Evolutionary conservation across 2,888 invertebrate species (phyloP).

Genomic region (Drosophila affinis): DNA sequence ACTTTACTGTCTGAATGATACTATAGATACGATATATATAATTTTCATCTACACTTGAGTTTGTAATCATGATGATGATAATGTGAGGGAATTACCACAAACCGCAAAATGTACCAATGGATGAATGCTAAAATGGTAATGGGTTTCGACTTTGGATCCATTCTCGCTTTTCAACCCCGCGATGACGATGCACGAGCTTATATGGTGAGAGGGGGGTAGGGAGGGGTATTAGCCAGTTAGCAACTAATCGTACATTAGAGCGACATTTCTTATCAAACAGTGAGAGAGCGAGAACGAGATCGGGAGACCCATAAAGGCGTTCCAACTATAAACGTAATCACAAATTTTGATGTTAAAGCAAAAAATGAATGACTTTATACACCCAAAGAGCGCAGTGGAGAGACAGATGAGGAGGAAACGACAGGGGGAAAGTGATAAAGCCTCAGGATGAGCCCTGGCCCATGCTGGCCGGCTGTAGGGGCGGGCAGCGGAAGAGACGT

Average conservation of each 20-base stretch:
- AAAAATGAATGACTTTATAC: slow-evolving; percentile 27
- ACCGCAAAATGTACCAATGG: slow-evolving; percentile 23
- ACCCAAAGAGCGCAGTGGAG: slow-evolving; percentile 4
- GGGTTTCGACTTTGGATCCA: slow-evolving; percentile 28
- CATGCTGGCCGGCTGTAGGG: not conserved
- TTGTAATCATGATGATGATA: not conserved
- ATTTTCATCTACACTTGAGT: not conserved
- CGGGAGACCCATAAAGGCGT: slow-evolving; percentile 25
- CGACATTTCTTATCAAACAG: slow-evolving; percentile 20
- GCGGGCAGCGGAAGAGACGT: slow-evolving; percentile 67
- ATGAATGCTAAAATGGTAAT: slow-evolving; percentile 18
- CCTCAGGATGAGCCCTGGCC: slow-evolving; percentile 46
- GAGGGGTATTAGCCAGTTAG: not conserved
- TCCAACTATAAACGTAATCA: slow-evolving; percentile 25
- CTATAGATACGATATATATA: too few species aligned
- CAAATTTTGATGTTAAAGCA: slow-evolving; percentile 16
- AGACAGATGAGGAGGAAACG: not conserved
- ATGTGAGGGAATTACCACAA: slow-evolving; percentile 14
- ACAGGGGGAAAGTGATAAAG: slow-evolving; percentile 20
- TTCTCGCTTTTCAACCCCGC: slow-evolving; percentile 4
- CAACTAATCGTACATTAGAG: slow-evolving; percentile 13
- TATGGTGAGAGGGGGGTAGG: not conserved
- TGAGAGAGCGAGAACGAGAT: slow-evolving; percentile 3
- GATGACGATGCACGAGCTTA: slow-evolving; percentile 25
- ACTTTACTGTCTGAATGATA: too few species aligned